phyloP scores from a whole-genome alignment of 2,113 vertebrate species.

The Crotalus tigris region DNA sequence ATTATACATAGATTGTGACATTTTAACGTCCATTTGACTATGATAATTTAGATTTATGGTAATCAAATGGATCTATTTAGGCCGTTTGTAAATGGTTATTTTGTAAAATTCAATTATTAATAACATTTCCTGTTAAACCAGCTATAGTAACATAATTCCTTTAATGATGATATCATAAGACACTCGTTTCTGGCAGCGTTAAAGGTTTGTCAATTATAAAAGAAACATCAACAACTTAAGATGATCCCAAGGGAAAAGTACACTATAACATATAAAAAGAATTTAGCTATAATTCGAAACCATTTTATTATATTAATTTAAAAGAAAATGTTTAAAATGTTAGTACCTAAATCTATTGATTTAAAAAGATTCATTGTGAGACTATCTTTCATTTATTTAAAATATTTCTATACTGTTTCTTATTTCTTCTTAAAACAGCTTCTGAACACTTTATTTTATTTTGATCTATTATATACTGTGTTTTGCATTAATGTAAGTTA shows the following conservation, averaged over 20 bases:
- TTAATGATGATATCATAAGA: background rate
- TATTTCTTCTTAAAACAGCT: background rate
- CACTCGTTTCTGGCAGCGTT: conserved; percentile 1
- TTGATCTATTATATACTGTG: background rate
- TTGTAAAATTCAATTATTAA: background rate
- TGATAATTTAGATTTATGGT: background rate
- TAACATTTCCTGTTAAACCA: background rate
- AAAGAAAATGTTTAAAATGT: background rate
- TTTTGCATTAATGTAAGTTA: background rate
- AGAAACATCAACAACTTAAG: accelerated
- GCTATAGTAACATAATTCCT: background rate
- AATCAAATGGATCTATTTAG: conserved; percentile 8
- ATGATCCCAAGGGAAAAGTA: background rate
- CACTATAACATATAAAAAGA: background rate
- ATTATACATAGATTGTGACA: background rate
- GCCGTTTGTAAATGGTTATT: background rate
- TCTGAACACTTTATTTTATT: background rate
- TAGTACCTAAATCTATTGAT: background rate
- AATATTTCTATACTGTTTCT: background rate
- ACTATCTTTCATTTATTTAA: background rate
- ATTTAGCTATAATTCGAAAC: background rate
- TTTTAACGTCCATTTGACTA: conserved; percentile 2
- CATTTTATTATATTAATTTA: background rate
- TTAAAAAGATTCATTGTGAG: background rate
- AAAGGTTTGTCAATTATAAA: background rate